Base-by-base conservation (phyloP, 2,113 vertebrate species). In the Colius striatus region DNA sequence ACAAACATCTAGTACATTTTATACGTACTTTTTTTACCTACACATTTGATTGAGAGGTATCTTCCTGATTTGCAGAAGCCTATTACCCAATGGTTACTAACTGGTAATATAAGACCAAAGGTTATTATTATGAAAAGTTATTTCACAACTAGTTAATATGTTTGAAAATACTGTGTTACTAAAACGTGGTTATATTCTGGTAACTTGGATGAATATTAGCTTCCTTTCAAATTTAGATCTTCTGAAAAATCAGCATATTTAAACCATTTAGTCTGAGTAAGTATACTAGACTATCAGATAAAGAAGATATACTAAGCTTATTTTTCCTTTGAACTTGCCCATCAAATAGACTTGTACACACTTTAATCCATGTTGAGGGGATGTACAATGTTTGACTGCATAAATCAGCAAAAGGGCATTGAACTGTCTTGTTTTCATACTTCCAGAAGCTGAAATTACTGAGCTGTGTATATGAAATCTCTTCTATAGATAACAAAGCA, bases 271-370 rank as follows among this genome's bases (percentile, higher is more conserved):
- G 57, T 53, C 30, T 34, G 48, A 68, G 43, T 63, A 74, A 88
- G 20, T 89, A 13, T 19, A 18, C 11, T 13, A 41, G 66, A 60
- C 61, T 81, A 50, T 81, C 86, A 87, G 34, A 70, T 82, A 72
- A 78, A 79, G 53, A 71, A 84, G 57, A 90, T 78, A 34, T 45
- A 91, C 63, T 73, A 43, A 73, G 29, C 54, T 87, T 88, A 74
- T 88, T 95, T 93, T 96, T 84, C 73, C 76, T 95, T 94, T 94
- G 62, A 89, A 83, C 47, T 94, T 90, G 30, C 53, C 43, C 70
- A 74, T 95, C 85, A 89, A 81, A 92, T 16, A 75, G 4, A 18
- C 9, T 84, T 79, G 22, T 16, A 43, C 12, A 70, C 17, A 4
- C 29, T 90, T 90, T 93, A 89, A 68, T 94, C 50, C 30, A 0